These are phyloP conservation scores for Gambelia wislizenii DNA, from an alignment of 2,797 vertebrate genomes.

Conservation along the genomic window DNA sequence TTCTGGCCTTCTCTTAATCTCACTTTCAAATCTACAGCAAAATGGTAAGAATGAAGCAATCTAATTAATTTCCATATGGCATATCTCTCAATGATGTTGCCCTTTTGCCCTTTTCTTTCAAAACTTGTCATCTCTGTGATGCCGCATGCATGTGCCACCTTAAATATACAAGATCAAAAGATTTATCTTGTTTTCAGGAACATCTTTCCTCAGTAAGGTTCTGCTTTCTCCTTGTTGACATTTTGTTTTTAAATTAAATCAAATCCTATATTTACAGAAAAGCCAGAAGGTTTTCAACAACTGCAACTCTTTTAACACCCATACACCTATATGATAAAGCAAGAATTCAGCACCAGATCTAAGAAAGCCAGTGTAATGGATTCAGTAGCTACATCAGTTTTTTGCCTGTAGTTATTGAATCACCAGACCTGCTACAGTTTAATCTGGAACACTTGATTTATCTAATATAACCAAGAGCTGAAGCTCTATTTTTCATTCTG, in stretches of 20 bases:
- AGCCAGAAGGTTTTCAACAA: accelerated
- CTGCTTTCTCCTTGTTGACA: accelerated
- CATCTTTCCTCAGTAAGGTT: not conserved
- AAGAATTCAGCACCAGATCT: accelerated
- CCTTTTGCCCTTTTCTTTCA: conserved; percentile 8
- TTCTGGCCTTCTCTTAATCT: not conserved
- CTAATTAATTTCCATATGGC: conserved; percentile 26
- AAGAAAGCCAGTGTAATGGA: accelerated
- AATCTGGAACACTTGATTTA: not conserved
- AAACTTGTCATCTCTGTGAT: not conserved
- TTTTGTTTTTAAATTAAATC: not conserved
- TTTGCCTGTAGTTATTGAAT: not conserved
- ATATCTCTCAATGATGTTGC: conserved; percentile 9
- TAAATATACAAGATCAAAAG: not conserved
- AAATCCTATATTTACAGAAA: not conserved
- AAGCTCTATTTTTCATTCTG: not conserved
- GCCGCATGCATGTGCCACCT: accelerated
- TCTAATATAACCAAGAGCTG: accelerated
- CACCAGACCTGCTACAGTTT: not conserved
- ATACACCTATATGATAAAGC: not conserved
- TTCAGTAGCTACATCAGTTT: accelerated
- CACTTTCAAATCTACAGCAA: conserved; percentile 31
- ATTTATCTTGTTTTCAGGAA: not conserved
- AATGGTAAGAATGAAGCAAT: conserved; percentile 4
- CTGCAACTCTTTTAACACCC: accelerated